Percentiles rank a stretch among this genome's conserved stretches.
These are phyloP conservation scores for Nasonia vitripennis DNA, from an alignment of 1,140 invertebrate species.

Conservation along the genomic window DNA sequence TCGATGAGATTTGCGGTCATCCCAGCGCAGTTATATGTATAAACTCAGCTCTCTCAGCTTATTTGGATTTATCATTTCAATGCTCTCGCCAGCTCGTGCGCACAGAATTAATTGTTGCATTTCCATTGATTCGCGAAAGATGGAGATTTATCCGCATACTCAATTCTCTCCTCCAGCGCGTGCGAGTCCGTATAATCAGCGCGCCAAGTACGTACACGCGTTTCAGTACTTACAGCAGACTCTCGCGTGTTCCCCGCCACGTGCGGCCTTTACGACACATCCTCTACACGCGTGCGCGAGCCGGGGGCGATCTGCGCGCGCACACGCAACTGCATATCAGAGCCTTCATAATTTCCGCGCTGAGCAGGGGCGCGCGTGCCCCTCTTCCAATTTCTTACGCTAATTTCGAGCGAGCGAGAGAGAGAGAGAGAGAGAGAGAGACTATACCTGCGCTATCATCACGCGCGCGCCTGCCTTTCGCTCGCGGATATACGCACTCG, in stretches of 20 bases:
- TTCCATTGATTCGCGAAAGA: no score
- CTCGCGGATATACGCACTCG: not conserved
- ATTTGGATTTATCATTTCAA: no score
- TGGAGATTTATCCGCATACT: no score
- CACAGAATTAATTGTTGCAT: no score
- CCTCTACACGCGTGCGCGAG: not conserved
- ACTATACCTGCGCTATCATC: conserved; percentile 23
- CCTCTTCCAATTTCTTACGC: not conserved
- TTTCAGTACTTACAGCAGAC: not conserved
- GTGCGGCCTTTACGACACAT: conserved; percentile 31
- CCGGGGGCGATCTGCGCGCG: not conserved
- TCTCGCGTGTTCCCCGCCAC: conserved; percentile 14
- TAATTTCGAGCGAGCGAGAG: conserved; percentile 22
- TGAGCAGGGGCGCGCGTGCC: not conserved
- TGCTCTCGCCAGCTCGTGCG: no score
- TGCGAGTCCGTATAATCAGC: no score
- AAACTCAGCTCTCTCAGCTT: no score
- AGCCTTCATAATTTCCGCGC: conserved; percentile 20
- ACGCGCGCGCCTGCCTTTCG: not conserved
- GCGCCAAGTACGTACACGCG: not conserved
- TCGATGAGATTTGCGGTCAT: no score
- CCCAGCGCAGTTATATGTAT: no score
- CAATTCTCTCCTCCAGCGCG: no score
- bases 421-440: not conserved
- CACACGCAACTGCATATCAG: conserved; percentile 19